Percentiles rank a stretch among this genome's conserved stretches.
These are phyloP conservation scores for Rhinolophus ferrumequinum DNA, from an alignment of 2,113 vertebrate species.

Conservation along the genomic window DNA sequence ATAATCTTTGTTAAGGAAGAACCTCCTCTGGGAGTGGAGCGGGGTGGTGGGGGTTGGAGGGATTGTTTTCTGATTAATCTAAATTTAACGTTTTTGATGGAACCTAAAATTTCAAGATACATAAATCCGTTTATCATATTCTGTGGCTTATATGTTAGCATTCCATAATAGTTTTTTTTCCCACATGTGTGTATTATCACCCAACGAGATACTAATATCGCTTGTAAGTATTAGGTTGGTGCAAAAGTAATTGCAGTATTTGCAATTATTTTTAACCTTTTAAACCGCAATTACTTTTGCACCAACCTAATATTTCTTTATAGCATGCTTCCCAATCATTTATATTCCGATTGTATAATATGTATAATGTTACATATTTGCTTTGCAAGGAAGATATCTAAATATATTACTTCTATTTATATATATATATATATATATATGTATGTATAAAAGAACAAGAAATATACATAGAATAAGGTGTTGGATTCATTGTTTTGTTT, in stretches of 20 bases:
- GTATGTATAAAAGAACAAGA: not conserved
- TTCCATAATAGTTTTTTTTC: not conserved
- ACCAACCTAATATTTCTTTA: not conserved
- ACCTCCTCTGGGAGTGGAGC: not conserved
- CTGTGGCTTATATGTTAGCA: not conserved
- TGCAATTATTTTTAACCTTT: too few species aligned
- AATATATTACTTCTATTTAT: not conserved
- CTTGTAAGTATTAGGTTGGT: not conserved
- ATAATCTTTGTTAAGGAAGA: not conserved
- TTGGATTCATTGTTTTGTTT: not conserved
- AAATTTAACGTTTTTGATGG: constrained; percentile 20
- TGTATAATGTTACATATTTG: not conserved
- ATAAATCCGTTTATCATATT: not conserved
- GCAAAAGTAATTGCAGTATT: too few species aligned
- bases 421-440: not conserved
- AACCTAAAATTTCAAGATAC: constrained; percentile 6
- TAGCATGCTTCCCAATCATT: not conserved
- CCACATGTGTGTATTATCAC: not conserved
- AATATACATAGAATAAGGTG: not conserved
- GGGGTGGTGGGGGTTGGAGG: not conserved
- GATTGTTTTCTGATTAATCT: not conserved
- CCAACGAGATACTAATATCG: not conserved
- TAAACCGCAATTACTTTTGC: too few species aligned
- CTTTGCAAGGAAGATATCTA: constrained; percentile 35
- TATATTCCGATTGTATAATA: not conserved